Conservation (phyloP, 2,888 invertebrate species). For the Agrochola circellaris region DNA sequence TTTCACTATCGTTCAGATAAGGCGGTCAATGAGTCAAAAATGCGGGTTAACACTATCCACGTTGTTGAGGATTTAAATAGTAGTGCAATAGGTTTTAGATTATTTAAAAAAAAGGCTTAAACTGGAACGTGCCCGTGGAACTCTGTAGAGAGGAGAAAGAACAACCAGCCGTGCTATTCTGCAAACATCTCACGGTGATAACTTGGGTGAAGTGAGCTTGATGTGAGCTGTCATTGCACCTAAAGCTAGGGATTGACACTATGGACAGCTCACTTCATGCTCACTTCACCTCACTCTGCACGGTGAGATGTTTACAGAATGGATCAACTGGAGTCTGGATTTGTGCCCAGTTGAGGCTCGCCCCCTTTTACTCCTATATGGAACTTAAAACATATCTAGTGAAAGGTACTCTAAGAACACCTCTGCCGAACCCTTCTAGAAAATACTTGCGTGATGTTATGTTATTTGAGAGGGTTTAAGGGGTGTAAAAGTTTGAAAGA, state of each 20-base stretch:
- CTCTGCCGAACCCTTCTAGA: neutral
- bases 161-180: no score
- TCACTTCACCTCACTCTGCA: no score
- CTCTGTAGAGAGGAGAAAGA: no score
- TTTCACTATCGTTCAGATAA: conserved; percentile 65
- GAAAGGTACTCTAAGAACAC: no score
- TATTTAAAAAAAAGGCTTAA: neutral
- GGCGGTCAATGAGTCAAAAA: conserved; percentile 69
- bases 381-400: neutral
- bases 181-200: no score
- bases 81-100: conserved; percentile 3
- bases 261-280: no score
- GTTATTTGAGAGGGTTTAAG: no score
- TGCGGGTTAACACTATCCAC: conserved; percentile 57
- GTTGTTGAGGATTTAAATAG: conserved; percentile 21
- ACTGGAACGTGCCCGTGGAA: neutral
- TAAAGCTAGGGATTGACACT: no score
- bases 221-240: no score
- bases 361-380: neutral
- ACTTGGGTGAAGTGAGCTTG: no score
- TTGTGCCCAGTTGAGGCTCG: neutral
- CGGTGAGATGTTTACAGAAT: no score
- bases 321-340: neutral
- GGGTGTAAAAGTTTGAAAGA: no score
- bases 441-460: neutral